Conservation (phyloP, 2,888 invertebrate genomes). For the Cheiracanthium punctorium region DNA sequence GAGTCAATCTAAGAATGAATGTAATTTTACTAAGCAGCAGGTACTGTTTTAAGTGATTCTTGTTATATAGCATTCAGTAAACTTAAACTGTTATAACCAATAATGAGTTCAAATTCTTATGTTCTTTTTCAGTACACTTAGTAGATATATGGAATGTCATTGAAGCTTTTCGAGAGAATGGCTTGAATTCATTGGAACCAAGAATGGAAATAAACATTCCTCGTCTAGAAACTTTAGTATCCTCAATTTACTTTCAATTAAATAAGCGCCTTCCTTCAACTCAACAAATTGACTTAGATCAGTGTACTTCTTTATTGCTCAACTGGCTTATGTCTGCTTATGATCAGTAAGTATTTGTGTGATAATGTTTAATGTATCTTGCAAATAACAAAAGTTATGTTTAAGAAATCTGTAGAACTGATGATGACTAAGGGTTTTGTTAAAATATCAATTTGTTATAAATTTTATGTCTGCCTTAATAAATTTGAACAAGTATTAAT, state of each 20-base stretch:
- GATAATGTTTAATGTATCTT: neutral
- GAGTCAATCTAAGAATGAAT: no score
- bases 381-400: no score
- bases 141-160: slow-evolving; percentile 99
- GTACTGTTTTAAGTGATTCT: no score
- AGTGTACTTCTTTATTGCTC: slow-evolving; percentile 90
- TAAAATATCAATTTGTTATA: no score
- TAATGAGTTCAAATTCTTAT: no score
- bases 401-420: no score
- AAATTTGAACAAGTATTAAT: no score
- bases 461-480: no score
- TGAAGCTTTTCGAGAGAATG: slow-evolving; percentile 98
- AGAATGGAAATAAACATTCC: slow-evolving; percentile 79
- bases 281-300: slow-evolving; percentile 94
- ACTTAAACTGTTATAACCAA: no score
- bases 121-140: slow-evolving; percentile 84
- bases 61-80: no score
- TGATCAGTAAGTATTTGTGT: slow-evolving; percentile 84
- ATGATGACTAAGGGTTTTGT: no score
- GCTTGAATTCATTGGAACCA: slow-evolving; percentile 93
- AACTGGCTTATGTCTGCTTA: slow-evolving; percentile 97
- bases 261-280: slow-evolving; percentile 96
- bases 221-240: slow-evolving; percentile 91
- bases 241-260: slow-evolving; percentile 87
- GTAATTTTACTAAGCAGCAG: no score